Evolutionary conservation across 2,888 invertebrate genomes (phyloP), one percentile per base, ranked within the genome.

Genomic region (Nyleta sp.): DNA sequence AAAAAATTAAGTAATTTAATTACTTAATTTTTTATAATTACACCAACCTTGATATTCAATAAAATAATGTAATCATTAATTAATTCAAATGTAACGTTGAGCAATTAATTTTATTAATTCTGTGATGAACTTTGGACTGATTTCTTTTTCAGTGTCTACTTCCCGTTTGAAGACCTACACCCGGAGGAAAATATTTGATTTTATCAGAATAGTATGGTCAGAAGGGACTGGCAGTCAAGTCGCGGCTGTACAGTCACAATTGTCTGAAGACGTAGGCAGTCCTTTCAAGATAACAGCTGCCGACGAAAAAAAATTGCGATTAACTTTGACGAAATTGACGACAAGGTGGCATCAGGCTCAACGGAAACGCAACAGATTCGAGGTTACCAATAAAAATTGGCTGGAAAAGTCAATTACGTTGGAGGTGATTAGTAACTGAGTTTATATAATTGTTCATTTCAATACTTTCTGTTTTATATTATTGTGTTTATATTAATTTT

Each of bases 211-310:
- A 6, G n/a, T 22, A 6, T 48, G 48, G 24, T 1, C 10, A 7
- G n/a, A 22, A 48, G 22, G 48, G 22, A 48, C 48, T 22, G 13
- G n/a, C 24, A 48, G 24, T 24, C 48, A 22, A 48, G 6, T 48
- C 24, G 24, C 48, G 24, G 48, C 24, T 24, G 13, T 22, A n/a
- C n/a, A 24, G 48, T 48, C 48, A 1, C 6, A 48, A 22, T 48
- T 48, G 48, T 22, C 48, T 48, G 13, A 48, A 48, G 48, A 48
- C 48, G 24, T 13, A 48, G 48, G 48, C 48, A 24, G 48, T 48
- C 24, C 24, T 1, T 48, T 22, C 11, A 1, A 48, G n/a, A 8
- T 48, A 24, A 48, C 48, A 6, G 48, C 22, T 48, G 28, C 22
- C 0, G 10, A 48, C 7, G 24, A 48, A 22, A 48, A 48, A 13